Percentiles rank a stretch among this genome's conserved stretches.
Evolutionary conservation across 2,888 invertebrate species (phyloP).

Genomic region (Embidobia sp.): DNA sequence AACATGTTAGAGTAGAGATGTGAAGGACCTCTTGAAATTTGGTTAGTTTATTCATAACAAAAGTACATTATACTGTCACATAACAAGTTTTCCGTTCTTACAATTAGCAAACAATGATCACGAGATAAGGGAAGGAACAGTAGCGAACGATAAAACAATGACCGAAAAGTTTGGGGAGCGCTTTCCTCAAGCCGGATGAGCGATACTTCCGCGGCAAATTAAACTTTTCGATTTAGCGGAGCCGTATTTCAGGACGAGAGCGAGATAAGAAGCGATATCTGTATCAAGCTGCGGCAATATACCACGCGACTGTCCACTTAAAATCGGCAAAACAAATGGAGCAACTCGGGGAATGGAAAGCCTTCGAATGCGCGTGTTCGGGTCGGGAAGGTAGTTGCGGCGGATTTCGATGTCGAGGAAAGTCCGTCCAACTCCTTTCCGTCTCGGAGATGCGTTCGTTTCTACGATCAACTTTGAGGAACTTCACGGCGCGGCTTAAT

Average conservation of each 20-base stretch:
- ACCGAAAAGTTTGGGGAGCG: constrained; percentile 10
- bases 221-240: constrained; percentile 23
- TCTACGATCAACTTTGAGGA: constrained; percentile 61
- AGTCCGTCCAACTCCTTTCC: constrained; percentile 85
- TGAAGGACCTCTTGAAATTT: no score
- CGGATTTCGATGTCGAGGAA: constrained; percentile 82
- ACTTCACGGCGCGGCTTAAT: constrained; percentile 54
- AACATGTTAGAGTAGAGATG: no score
- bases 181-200: constrained; percentile 5
- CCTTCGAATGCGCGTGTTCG: constrained; percentile 68
- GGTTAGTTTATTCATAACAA: no score
- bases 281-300: constrained; percentile 41
- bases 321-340: constrained; percentile 42
- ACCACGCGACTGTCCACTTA: constrained; percentile 38
- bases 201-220: constrained; percentile 8
- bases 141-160: constrained; percentile 19
- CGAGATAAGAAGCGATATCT: constrained; percentile 40
- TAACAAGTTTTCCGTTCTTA: no score
- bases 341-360: constrained; percentile 57
- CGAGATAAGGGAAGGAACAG: background rate
- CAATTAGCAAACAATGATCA: constrained; percentile 6
- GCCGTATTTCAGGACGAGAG: background rate
- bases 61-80: no score
- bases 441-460: constrained; percentile 77
- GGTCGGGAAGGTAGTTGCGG: constrained; percentile 86